Base-by-base conservation (phyloP, 2,888 invertebrate species). In the Bombylius major region DNA sequence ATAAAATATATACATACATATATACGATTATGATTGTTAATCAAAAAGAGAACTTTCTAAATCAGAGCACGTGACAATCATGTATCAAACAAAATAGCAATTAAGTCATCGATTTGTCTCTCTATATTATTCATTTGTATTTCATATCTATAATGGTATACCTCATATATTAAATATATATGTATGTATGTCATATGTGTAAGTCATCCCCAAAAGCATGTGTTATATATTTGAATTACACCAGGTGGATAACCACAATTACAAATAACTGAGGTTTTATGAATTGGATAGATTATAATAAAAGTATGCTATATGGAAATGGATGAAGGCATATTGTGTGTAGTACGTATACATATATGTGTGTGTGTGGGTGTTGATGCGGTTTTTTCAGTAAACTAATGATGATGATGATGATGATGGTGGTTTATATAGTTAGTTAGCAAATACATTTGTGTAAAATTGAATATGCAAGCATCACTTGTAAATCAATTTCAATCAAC, bases 401-500 rank as follows among this genome's bases (percentile, higher is more conserved):
- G 5, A 11, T 7, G 39, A 42, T 42, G 5, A 9, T 39, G 39
- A 11, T 11, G 39, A 11, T 42, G 39, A 42, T 42, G 39, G 39
- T 42, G 12, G 8, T 11, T 42, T 5, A 11, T 11, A 42, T 42
- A 42, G 11, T 11, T 4, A 36, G 5, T 36, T 36, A 8, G 39
- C 5, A 42, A 4, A 42, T 11, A 42, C 4, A 11, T 11, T 8
- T 42, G 12, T 11, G 4, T 36, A 36, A 55, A 57, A 59, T 59
- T 53, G 55, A 55, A 59, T 55, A 56, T 58, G 55, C 50, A 56
- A 47, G 53, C 39, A 45, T 45, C 50, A 47, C 53, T 50, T 57
- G 57, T 59, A 59, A 59, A 57, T 59, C 57, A 57, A 59, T 57
- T 54, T 54, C 57, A 57, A 59, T 57, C 59, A 57, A 54, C 59